These are phyloP conservation scores for Notechis scutatus DNA, from an alignment of 2,113 vertebrate species.

Conservation along the genomic window DNA sequence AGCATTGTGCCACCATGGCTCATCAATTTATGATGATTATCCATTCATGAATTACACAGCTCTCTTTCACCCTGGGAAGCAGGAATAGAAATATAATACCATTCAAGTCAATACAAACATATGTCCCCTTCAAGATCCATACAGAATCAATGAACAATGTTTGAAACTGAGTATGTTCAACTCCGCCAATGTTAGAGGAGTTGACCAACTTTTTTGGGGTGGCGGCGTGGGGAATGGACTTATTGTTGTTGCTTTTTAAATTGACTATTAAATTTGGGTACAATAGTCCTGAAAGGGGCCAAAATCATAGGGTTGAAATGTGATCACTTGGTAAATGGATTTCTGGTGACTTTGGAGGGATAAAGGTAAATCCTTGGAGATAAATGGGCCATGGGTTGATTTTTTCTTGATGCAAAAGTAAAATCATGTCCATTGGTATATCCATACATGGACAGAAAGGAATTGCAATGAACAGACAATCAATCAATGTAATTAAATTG, in stretches of 20 bases:
- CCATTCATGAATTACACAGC: neutral
- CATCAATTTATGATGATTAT: neutral
- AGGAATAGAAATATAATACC: neutral
- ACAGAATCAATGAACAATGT: neutral
- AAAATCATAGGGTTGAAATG: neutral
- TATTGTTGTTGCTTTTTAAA: neutral
- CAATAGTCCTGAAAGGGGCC: neutral
- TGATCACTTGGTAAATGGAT: no score
- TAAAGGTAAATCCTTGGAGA: neutral
- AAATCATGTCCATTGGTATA: no score
- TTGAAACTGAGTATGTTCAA: neutral
- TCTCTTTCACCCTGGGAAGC: neutral
- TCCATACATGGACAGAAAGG: no score
- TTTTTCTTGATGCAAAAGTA: neutral
- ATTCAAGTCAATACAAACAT: neutral
- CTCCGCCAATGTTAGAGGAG: neutral
- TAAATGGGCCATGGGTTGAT: neutral
- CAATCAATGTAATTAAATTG: neutral
- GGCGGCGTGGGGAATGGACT: no score
- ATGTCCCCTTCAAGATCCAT: neutral
- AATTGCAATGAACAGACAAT: no score
- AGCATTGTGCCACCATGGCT: neutral
- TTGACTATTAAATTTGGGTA: neutral
- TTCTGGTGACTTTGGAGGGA: no score
- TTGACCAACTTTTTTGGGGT: no score